phyloP scores from a whole-genome alignment of 2,888 invertebrate genomes.

The Metalampra italica region DNA sequence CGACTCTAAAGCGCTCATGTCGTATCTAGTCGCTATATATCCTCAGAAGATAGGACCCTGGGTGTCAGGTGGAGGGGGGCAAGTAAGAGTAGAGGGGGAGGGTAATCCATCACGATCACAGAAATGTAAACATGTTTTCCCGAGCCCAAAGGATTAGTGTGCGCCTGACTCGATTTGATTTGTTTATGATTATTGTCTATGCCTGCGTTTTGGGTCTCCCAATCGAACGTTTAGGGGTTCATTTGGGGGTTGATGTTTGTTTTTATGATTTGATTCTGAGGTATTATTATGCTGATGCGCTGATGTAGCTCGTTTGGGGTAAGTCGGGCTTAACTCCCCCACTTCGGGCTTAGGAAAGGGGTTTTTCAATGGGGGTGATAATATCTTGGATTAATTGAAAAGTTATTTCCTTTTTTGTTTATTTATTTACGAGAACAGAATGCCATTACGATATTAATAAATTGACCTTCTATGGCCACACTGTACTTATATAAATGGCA shows the following conservation, averaged over 20 bases:
- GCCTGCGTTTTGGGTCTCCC: not conserved
- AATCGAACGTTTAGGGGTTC: not conserved
- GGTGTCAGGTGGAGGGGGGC: not conserved
- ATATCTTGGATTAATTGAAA: too few relatives aligned
- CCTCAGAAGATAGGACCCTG: not conserved
- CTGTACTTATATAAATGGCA: too few relatives aligned
- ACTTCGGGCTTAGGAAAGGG: too few relatives aligned
- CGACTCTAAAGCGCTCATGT: too few relatives aligned
- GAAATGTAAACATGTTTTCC: slow-evolving; percentile 25
- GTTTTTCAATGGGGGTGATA: too few relatives aligned
- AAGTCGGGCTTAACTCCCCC: too few relatives aligned
- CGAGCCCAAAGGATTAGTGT: slow-evolving; percentile 15
- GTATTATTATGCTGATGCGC: not conserved
- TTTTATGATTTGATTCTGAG: too few relatives aligned
- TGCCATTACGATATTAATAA: too few relatives aligned
- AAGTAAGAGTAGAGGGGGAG: slow-evolving; percentile 3
- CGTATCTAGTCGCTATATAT: slow-evolving; percentile 1
- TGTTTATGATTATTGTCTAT: slow-evolving; percentile 18
- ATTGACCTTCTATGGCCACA: too few relatives aligned
- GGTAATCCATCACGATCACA: slow-evolving; percentile 27
- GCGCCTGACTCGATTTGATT: slow-evolving; percentile 18
- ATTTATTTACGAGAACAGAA: too few relatives aligned
- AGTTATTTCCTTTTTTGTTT: too few relatives aligned
- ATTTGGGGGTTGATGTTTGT: not conserved
- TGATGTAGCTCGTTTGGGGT: too few relatives aligned